phyloP scores from a whole-genome alignment of 2,797 vertebrate species.

The Streptopelia turtur region DNA sequence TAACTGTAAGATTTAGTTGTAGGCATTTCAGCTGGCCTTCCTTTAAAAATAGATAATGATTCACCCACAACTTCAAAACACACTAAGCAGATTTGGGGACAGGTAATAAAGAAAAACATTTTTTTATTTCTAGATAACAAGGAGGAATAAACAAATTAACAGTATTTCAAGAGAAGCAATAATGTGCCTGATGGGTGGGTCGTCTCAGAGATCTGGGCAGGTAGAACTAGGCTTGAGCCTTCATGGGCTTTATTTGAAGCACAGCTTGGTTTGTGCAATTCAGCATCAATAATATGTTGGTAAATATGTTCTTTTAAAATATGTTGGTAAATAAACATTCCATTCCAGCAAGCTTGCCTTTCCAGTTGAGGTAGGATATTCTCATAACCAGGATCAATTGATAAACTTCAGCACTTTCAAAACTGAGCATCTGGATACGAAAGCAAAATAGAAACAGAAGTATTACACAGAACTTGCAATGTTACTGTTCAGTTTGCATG shows the following conservation, averaged over 20 bases:
- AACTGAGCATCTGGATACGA: neutral
- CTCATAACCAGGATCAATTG: fast-evolving
- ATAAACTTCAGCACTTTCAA: neutral
- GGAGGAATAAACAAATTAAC: neutral
- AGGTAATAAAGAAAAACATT: neutral
- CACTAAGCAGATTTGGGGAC: neutral
- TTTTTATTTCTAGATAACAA: neutral
- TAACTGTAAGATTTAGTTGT: constrained; percentile 44
- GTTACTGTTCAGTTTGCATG: neutral
- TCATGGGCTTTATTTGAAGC: neutral
- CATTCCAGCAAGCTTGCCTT: neutral
- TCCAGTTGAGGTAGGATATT: neutral
- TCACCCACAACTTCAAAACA: neutral
- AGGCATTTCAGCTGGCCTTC: constrained; percentile 40
- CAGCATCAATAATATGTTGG: neutral
- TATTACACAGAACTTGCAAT: neutral
- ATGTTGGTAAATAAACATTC: neutral
- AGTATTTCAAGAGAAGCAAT: neutral
- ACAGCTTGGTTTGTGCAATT: neutral
- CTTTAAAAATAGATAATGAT: neutral
- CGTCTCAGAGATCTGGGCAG: neutral
- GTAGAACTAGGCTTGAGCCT: neutral
- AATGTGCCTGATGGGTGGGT: neutral
- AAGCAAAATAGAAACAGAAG: neutral
- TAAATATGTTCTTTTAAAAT: neutral